These are phyloP conservation scores for Parus major DNA, from an alignment of 2,113 vertebrate genomes.

Conservation along the genomic window DNA sequence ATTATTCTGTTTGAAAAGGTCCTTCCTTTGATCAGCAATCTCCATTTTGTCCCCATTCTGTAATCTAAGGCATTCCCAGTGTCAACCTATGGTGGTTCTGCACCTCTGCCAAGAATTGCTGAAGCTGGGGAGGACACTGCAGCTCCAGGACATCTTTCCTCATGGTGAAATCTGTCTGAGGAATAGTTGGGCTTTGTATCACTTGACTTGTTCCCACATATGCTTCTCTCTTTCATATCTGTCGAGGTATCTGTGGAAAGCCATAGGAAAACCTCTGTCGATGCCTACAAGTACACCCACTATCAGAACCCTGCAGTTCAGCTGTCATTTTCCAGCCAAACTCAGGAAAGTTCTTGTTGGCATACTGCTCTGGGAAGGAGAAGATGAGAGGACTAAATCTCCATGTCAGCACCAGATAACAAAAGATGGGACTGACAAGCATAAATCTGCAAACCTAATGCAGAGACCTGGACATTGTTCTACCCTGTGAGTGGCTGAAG, in stretches of 20 bases:
- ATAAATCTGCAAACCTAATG: background rate
- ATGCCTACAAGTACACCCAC: background rate
- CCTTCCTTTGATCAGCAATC: background rate
- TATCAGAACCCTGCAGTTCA: background rate
- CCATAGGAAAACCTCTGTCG: fast-evolving
- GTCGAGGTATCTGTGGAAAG: background rate
- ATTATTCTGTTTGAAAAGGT: background rate
- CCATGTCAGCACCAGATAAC: background rate
- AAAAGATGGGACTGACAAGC: background rate
- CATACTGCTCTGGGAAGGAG: background rate
- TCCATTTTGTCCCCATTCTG: background rate
- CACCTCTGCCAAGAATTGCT: background rate
- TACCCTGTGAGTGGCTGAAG: background rate
- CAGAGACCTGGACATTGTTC: background rate
- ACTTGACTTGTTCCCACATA: background rate
- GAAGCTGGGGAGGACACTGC: background rate
- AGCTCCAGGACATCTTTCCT: background rate
- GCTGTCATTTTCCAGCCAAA: background rate
- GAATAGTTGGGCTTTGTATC: background rate
- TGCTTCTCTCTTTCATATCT: background rate
- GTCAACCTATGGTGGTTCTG: background rate
- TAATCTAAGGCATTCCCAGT: background rate
- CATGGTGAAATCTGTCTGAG: background rate
- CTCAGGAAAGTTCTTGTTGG: background rate
- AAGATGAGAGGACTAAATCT: background rate